Percentiles rank a stretch among this genome's conserved stretches.
Conservation (phyloP, 30 jellyfish, hydroid and myxozoan genomes). For the Mastigias papua region DNA sequence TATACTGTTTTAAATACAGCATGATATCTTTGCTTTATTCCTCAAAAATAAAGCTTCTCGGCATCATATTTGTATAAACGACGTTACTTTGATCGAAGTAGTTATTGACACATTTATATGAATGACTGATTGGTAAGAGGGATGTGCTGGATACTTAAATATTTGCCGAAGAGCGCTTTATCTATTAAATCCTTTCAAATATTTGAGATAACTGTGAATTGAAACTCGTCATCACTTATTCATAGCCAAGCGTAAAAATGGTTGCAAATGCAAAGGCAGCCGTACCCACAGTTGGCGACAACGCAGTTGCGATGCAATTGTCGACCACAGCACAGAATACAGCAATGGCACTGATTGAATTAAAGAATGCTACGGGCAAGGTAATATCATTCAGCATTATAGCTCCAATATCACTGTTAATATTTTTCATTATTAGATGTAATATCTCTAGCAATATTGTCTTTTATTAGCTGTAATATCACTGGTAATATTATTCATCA, state of each 20-base stretch:
- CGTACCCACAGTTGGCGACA: constrained; percentile 97
- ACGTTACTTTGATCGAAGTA: no score
- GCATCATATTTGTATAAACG: no score
- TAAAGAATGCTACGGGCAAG: constrained; percentile 93
- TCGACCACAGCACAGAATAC: constrained; percentile 85
- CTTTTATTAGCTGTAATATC: no score
- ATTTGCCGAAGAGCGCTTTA: not conserved
- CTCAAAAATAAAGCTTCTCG: no score
- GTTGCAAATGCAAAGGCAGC: constrained; percentile 97
- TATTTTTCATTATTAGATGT: no score
- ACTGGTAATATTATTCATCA: no score
- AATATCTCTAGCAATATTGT: no score
- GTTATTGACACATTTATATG: no score
- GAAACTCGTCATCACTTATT: not conserved
- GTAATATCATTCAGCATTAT: constrained; percentile 1
- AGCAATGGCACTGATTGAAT: constrained; percentile 86
- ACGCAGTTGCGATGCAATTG: constrained; percentile 93
- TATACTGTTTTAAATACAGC: no score
- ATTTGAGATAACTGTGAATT: not conserved
- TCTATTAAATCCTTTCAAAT: not conserved
- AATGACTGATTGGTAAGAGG: no score
- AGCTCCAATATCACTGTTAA: not conserved
- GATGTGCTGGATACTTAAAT: not conserved
- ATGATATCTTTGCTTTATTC: no score
- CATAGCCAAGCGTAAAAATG: constrained; percentile 75